These are phyloP conservation scores for Tarsius wallacei DNA, from an alignment of 2,797 vertebrate species.

Conservation along the genomic window DNA sequence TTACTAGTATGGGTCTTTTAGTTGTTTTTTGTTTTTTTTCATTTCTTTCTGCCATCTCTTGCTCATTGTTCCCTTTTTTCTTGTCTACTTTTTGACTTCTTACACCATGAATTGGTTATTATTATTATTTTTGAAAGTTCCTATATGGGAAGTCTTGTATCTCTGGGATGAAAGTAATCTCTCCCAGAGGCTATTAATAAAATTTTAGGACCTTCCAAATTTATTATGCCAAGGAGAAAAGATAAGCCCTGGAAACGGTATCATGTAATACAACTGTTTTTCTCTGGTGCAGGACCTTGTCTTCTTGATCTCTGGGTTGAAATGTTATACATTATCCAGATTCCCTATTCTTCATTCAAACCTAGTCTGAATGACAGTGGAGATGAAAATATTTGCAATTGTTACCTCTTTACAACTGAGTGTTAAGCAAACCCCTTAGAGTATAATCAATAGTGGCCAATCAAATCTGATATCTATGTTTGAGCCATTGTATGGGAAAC, in stretches of 20 bases:
- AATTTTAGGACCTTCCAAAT: not conserved
- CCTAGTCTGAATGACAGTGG: too few species aligned
- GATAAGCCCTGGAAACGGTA: not conserved
- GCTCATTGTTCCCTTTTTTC: not conserved
- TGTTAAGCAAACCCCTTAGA: not conserved
- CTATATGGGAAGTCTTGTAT: too few species aligned
- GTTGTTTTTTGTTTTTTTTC: rapidly evolving
- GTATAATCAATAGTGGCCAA: not conserved
- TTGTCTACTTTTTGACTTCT: not conserved
- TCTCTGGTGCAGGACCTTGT: not conserved
- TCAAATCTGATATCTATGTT: not conserved
- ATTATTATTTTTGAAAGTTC: not conserved
- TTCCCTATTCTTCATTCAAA: not conserved
- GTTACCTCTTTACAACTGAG: too few species aligned
- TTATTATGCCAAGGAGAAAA: not conserved
- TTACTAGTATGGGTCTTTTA: not conserved
- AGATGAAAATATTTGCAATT: not conserved
- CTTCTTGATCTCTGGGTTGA: not conserved
- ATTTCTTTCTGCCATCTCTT: rapidly evolving
- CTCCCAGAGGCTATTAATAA: not conserved
- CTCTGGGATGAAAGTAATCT: not conserved
- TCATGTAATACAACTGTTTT: not conserved
- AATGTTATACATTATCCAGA: not conserved
- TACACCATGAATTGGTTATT: rapidly evolving
- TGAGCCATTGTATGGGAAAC: not conserved